phyloP scores from a whole-genome alignment of 2,113 vertebrate species.

The Eretmochelys imbricata region DNA sequence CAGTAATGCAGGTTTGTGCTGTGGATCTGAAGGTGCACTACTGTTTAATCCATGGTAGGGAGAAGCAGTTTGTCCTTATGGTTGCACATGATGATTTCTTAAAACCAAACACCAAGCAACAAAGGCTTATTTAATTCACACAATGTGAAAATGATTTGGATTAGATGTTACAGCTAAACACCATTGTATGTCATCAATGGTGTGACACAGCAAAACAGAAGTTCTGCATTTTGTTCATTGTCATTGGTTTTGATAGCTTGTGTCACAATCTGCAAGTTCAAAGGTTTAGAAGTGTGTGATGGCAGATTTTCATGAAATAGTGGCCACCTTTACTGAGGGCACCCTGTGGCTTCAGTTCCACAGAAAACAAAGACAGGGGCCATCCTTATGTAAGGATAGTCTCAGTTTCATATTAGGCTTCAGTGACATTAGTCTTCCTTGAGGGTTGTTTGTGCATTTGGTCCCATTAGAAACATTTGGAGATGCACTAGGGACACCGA shows the following conservation, averaged over 20 bases:
- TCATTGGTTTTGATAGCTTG: neutral
- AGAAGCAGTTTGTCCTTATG: neutral
- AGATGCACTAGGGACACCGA: neutral
- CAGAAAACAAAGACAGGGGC: neutral
- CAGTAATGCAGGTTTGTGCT: neutral
- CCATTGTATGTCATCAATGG: neutral
- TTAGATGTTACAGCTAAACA: neutral
- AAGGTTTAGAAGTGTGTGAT: neutral
- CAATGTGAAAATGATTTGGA: neutral
- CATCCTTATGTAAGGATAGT: neutral
- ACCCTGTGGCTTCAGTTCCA: neutral
- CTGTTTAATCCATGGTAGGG: neutral
- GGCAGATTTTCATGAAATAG: neutral
- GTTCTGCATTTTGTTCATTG: neutral
- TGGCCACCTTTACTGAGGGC: neutral
- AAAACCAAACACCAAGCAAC: neutral
- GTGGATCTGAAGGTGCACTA: neutral
- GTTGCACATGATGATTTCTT: neutral
- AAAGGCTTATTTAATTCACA: neutral
- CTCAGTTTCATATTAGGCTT: neutral
- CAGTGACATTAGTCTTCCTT: neutral
- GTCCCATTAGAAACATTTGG: neutral
- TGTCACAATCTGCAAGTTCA: neutral
- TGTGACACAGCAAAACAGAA: rapidly evolving
- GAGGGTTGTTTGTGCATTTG: neutral